Evolutionary conservation across 2,888 invertebrate species (phyloP), one percentile per base, ranked within the genome.

Genomic region (Sarcophaga caerulescens): DNA sequence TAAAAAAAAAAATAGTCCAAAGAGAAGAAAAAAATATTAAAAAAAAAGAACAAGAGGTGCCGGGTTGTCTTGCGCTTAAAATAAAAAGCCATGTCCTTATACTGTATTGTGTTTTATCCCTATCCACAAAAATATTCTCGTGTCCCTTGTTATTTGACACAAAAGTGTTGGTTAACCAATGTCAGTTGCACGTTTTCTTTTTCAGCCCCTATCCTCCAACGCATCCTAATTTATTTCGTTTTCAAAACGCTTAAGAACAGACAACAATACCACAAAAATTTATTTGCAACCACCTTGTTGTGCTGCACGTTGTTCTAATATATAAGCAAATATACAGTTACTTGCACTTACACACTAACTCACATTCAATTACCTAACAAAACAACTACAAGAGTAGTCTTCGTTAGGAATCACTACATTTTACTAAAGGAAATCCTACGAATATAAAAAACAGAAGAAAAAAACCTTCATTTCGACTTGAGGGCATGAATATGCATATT

Each of bases 401-500:
- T 71, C 60, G 60, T 71, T 75, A 65, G 60, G 57, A 86, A 86
- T 84, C 84, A 84, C 84, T 76, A 78, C 81, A 81, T 25, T 81
- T 78, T 68, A 75, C 71, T 82, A 25, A 25, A 52, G 66, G 65
- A 76, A 80, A 68, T 25, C 71, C 70, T 65, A 52, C 47, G 47
- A 68, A 47, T 68, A 69, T 19, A 59, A 8, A 6, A 14, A 71
- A 57, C 11, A 23, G 59, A 59, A 71, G 5, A 52, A 47, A 70
- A 83, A 80, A 81, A 86, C 60, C 81, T 84, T 77, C 57, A 71
- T 78, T 84, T 84, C 84, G 78, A 84, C 86, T 86, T 86, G 70
- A 81, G 86, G 84, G 86, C 84, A 86, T 86, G 84, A 86, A 86
- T 86, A 86, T 86, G 86, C 85, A 86, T 84, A 65, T 44, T 63